These are phyloP conservation scores for Anastrepha ludens DNA, from an alignment of 1,140 invertebrate genomes.

Conservation along the genomic window DNA sequence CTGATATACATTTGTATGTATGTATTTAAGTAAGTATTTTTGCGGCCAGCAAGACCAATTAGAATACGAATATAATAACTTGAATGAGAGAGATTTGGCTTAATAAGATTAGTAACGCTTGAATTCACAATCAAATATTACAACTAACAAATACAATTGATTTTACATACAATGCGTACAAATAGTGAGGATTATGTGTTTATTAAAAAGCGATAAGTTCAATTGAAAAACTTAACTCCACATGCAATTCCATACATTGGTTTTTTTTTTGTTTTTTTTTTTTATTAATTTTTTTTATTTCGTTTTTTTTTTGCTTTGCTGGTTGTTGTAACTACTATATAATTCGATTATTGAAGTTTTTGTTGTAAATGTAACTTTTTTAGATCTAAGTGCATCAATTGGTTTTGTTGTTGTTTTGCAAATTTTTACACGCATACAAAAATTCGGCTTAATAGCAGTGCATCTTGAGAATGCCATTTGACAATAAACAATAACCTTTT, in stretches of 20 bases:
- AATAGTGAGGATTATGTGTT: slow-evolving; percentile 1
- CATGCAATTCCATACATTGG: background rate
- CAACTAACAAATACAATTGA: slow-evolving; percentile 42
- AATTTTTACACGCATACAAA: too few relatives aligned
- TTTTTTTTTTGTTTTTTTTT: background rate
- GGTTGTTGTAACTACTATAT: background rate
- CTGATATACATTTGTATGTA: slow-evolving; percentile 24
- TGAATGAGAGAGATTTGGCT: background rate
- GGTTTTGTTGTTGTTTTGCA: too few relatives aligned
- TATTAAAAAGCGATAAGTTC: slow-evolving; percentile 18
- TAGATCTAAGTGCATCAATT: background rate
- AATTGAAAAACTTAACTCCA: slow-evolving; percentile 14
- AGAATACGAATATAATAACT: slow-evolving; percentile 31
- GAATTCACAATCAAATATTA: slow-evolving; percentile 37
- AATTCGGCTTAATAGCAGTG: background rate
- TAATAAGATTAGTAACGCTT: slow-evolving; percentile 41
- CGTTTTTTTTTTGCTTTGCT: background rate
- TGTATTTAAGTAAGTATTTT: background rate
- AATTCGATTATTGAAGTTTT: background rate
- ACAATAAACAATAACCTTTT: background rate
- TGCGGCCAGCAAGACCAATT: background rate
- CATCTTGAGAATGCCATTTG: background rate
- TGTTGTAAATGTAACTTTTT: background rate
- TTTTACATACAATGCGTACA: background rate
- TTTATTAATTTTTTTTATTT: background rate